Base-by-base conservation (phyloP, 2,113 vertebrate species). In the Aldabrachelys gigantea region DNA sequence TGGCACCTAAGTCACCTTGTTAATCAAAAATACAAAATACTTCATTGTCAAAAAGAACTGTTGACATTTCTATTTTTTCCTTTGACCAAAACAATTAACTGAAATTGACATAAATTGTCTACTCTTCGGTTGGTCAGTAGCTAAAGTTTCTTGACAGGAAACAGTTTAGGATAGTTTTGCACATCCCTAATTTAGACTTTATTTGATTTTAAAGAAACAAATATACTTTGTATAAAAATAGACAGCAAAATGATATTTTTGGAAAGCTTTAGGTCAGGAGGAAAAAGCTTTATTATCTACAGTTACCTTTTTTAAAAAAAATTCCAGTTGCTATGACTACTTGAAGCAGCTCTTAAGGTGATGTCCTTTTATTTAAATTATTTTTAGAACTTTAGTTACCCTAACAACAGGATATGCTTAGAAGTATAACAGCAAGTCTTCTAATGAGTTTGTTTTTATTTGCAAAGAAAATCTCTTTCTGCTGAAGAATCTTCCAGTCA, bases 291-390 rank as follows among this genome's bases (percentile, higher is more conserved):
- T 93, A 31, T 76, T 7, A 89, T 89, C 53, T 41, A 53, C 31
- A 94, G 83, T 95, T 96, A 83, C 88, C 47, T 90, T 88, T 95
- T 62, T 62, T 16, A 2, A 14, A 38, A 79, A 88, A 53, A 62
- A 69, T 10, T 21, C 41, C 35, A 78, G 95, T 98, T 98, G 89
- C 97, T 98, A 95, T 97, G 96, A 94, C 97, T 96, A 97, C 97
- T 92, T 95, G 85, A 93, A 89, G 89, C 84, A 91, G 93, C 81
- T 97, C 88, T 97, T 96, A 94, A 96, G 86, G 91, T 95, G 85
- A 93, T 96, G 89, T 95, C 81, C 90, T 97, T 98, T 96, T 62
- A 87, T 97, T 97, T 97, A 81, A 97, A 79, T 17, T 96, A 94
- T 95, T 94, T 97, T 96, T 96, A 95, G 91, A 94, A 80, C 50